Percentiles rank a stretch among this genome's conserved stretches.
These are phyloP conservation scores for Phaetusa simplex DNA, from an alignment of 2,113 vertebrate species.

Conservation along the genomic window DNA sequence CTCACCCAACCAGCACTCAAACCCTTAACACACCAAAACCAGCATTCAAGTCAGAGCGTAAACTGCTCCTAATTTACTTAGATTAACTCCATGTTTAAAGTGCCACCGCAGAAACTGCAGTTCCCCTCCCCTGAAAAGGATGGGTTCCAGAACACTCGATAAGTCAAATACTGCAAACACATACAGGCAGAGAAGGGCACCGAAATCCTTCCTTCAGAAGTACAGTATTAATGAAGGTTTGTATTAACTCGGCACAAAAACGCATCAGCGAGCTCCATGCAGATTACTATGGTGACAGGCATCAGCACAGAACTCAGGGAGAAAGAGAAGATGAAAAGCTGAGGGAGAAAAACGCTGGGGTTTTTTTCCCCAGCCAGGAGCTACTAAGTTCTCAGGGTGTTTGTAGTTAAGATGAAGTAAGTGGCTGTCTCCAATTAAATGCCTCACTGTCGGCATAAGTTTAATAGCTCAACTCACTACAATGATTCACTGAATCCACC, in stretches of 20 bases:
- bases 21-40: slow-evolving; percentile 28
- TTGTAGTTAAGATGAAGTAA: neutral
- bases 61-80: slow-evolving; percentile 57
- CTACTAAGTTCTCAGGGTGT: neutral
- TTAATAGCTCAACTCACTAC: neutral
- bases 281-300: slow-evolving; percentile 38
- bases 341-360: neutral
- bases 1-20: slow-evolving; percentile 37
- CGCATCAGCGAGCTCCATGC: neutral
- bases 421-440: neutral
- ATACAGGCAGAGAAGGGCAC: neutral
- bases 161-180: neutral
- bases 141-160: neutral
- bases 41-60: slow-evolving; percentile 36
- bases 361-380: neutral
- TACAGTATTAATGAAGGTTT: slow-evolving; percentile 2
- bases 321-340: neutral
- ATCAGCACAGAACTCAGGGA: neutral
- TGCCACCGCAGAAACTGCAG: neutral
- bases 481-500: neutral
- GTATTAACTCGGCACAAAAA: neutral
- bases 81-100: slow-evolving; percentile 27
- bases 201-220: neutral
- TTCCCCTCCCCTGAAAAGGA: neutral
- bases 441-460: neutral